A percentile compares a stretch with the other conserved stretches of the same genome.
Conservation (phyloP, 1,140 invertebrate species). For the Apis mellifera region Amel_HAv3.1 CM009943.2:4093501-4094000, state of each 20-base stretch:
- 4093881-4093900: constrained; percentile 12
- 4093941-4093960: constrained; percentile 36
- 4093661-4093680: constrained; percentile 81
- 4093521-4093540: constrained; percentile 24
- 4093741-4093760: constrained; percentile 61
- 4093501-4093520: no score
- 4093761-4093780: constrained; percentile 54
- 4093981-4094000: constrained; percentile 81
- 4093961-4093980: constrained; percentile 71
- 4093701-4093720: constrained; percentile 72
- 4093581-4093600: constrained; percentile 72
- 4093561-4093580: constrained; percentile 57
- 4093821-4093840: not conserved
- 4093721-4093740: constrained; percentile 58
- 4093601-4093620: constrained; percentile 71
- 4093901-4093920: not conserved
- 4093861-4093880: constrained; percentile 51
- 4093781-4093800: constrained; percentile 32
- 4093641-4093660: constrained; percentile 77
- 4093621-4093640: constrained; percentile 68
- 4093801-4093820: constrained; percentile 29
- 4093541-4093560: constrained; percentile 53
- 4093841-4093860: constrained; percentile 23
- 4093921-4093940: constrained; percentile 21
- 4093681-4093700: constrained; percentile 81